These are phyloP conservation scores for Drosophila picticornis DNA, from an alignment of 2,888 invertebrate genomes.

Conservation along the genomic window DNA sequence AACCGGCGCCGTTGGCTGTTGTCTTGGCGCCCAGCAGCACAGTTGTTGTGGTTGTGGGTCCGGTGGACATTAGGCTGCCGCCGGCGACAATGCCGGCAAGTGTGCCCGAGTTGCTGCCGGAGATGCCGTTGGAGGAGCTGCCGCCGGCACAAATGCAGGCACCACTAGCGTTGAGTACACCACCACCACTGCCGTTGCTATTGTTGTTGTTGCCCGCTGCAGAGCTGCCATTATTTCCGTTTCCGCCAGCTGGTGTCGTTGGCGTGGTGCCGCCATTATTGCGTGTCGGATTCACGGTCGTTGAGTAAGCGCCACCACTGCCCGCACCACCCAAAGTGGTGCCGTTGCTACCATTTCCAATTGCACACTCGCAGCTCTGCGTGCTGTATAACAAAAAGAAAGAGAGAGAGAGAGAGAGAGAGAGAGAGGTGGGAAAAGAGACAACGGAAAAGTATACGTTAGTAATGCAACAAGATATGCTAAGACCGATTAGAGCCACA, in stretches of 20 bases:
- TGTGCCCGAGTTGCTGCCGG: constrained; percentile 61
- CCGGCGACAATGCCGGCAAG: constrained; percentile 81
- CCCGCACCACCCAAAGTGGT: constrained; percentile 62
- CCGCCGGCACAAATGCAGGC: constrained; percentile 60
- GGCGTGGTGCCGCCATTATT: constrained; percentile 82
- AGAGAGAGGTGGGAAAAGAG: background rate
- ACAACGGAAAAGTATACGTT: constrained; percentile 28
- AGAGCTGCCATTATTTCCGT: constrained; percentile 70
- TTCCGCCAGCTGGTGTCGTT: constrained; percentile 81
- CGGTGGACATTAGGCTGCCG: constrained; percentile 84
- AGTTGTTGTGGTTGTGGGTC: constrained; percentile 84
- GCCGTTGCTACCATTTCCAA: constrained; percentile 81
- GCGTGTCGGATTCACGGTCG: constrained; percentile 83
- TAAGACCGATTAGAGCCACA: constrained; percentile 40
- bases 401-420: background rate
- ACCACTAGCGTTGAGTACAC: constrained; percentile 35
- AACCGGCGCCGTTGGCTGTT: constrained; percentile 66
- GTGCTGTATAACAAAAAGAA: constrained; percentile 70
- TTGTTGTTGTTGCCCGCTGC: constrained; percentile 36
- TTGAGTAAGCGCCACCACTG: constrained; percentile 78
- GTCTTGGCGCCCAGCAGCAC: constrained; percentile 83
- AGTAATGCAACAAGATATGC: constrained; percentile 54
- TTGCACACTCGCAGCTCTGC: constrained; percentile 84
- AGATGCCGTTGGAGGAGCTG: constrained; percentile 27
- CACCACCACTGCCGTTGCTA: constrained; percentile 30